These are phyloP conservation scores for Vollenhovia emeryi DNA, from an alignment of 1,140 invertebrate species.

Conservation along the genomic window DNA sequence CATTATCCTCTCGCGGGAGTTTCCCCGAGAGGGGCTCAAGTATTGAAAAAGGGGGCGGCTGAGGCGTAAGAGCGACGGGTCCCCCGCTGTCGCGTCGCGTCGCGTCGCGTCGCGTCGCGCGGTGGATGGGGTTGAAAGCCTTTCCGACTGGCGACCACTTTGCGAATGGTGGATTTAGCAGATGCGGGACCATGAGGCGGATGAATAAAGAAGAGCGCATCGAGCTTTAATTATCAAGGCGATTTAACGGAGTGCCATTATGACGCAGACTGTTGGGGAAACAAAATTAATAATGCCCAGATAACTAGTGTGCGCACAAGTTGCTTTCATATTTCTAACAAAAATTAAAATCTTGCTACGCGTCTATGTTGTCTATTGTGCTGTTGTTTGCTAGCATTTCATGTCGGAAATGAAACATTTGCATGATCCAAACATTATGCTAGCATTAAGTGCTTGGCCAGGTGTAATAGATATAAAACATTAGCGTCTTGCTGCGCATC, in stretches of 20 bases:
- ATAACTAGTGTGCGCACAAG: too few relatives aligned
- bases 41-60: neutral
- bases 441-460: too few relatives aligned
- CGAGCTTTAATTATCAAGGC: conserved; percentile 13
- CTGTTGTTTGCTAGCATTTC: too few relatives aligned
- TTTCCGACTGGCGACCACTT: conserved; percentile 60
- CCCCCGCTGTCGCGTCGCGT: neutral
- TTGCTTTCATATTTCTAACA: too few relatives aligned
- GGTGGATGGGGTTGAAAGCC: conserved; percentile 63
- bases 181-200: neutral
- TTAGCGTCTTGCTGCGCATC: too few relatives aligned
- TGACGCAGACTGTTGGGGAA: neutral
- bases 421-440: too few relatives aligned
- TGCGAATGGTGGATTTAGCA: conserved; percentile 18
- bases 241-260: neutral
- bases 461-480: too few relatives aligned
- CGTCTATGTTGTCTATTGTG: too few relatives aligned
- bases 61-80: conserved; percentile 31
- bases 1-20: conserved; percentile 64
- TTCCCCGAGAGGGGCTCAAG: conserved; percentile 17
- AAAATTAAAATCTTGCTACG: too few relatives aligned
- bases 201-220: neutral
- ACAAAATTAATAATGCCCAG: too few relatives aligned
- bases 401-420: too few relatives aligned
- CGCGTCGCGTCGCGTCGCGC: conserved; percentile 6